Evolutionary conservation across 30 jellyfish, hydroid and myxozoan genomes (phyloP), one percentile per base, ranked within the genome.

Genomic region (Nemopilema nomurai): DNA sequence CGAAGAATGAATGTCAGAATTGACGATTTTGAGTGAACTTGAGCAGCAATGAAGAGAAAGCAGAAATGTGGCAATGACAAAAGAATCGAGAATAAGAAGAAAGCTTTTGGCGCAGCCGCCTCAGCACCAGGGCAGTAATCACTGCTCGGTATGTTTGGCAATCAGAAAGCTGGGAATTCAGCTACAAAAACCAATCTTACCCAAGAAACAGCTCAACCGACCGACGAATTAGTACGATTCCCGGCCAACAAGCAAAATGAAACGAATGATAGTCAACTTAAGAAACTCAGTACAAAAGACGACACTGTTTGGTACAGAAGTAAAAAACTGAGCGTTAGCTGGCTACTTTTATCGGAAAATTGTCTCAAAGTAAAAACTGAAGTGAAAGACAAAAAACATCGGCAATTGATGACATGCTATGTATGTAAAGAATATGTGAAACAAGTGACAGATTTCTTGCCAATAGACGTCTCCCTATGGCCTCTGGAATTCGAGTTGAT

Each of bases 381-480:
- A 82, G 71, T 83, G 92, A 83, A 83, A 83, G 76, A 72, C 80
- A 83, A 28, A 80, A 68, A 83, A 21, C 87, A 79, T 23, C 87
- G 86, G 86, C 92, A 83, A n/a, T 75, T 83, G 83, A 83, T 62
- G 86, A 83, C 86, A 71, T 83, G 91, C 73, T 81, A 50, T 81
- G 49, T 82, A 28, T 82, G 83, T 82, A 49, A 82, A 62, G 73
- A 82, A 50, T 52, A 67, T 73, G 77, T 63, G 85, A 65, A 65
- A 20, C 90, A 81, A 51, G 84, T 69, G 33, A 51, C 70, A 28
- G 8, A 77, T 31, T 77, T 30, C 30, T 62, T 77, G 51, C 77
- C 70, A 31, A 77, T 51, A 77, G 76, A 28, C 86, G 85, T 79
- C 77, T 71, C 62, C 86, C 91, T n/a, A 82, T 82, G 86, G 84